Base-by-base conservation (phyloP, 92 coral and sea anemone species). In the Zoanthus sansibaricus region DNA sequence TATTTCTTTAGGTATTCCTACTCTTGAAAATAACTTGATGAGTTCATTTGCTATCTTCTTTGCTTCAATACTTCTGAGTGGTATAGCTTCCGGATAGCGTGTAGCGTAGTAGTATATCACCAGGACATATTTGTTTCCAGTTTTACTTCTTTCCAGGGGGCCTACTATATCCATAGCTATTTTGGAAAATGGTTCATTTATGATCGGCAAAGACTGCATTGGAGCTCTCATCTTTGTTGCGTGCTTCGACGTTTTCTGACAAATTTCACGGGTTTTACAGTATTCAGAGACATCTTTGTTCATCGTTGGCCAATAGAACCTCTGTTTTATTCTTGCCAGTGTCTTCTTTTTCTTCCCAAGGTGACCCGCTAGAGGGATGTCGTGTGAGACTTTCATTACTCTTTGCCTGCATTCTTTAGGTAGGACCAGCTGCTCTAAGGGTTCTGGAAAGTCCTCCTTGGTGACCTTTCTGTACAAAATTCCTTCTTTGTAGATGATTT, bases 161-260 rank as follows among this genome's bases (percentile, higher is more conserved):
- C 94, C 94, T 15, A 84, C 78, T 18, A 91, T 91, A 37, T 87
- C 89, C 83, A 91, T 91, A 0, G 91, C 94, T 16, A 88, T 84
- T 84, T 79, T 77, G 32, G 45, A 44, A 56, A 91, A 88, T 9
- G 91, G 91, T 32, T 83, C 64, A 56, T 56, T 16, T 56, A 56
- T 56, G 64, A 56, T 56, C 16, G 64, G 64, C 64, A 56, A 56
- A 56, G 64, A 56, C n/a, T 56, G 64, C n/a, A 56, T 56, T 56
- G 64, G 64, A 56, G 64, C 64, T 56, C 70, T 79, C 54, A 32
- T 42, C 32, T 51, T 51, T 78, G 83, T 74, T 44, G 78, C 52
- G 49, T 44, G 55, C 87, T 69, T 83, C 62, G 87, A 66, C 13
- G 87, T 62, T 37, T 82, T 82, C 78, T 83, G 87, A 49, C 87